Conservation (phyloP, 1,140 invertebrate species). For the Parapsyche elsis region DNA sequence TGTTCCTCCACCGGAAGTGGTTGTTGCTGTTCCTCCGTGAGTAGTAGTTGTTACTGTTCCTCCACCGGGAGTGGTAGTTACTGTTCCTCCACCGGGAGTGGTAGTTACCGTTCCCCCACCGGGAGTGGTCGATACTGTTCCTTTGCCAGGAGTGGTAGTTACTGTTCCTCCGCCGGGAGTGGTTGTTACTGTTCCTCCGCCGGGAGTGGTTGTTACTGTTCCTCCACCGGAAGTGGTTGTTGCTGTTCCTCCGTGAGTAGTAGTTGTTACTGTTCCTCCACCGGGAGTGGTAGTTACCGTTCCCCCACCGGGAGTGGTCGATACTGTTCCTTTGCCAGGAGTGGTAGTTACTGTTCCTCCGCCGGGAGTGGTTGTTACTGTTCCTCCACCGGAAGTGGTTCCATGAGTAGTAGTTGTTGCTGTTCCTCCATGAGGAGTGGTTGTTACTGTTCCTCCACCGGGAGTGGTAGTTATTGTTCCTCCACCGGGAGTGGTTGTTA, state of each 20-base stretch:
- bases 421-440: not conserved
- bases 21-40: not conserved
- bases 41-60: not conserved
- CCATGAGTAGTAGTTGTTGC: not conserved
- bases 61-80: not conserved
- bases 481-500: not conserved
- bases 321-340: not conserved
- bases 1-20: not conserved
- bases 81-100: no score
- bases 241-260: not conserved
- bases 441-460: not conserved
- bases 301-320: no score
- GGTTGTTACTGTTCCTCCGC: no score
- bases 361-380: not conserved
- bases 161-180: no score
- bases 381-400: not conserved
- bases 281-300: no score
- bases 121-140: no score
- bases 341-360: not conserved
- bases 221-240: slow-evolving; percentile 5
- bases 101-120: no score
- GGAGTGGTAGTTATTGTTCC: not conserved
- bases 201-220: not conserved
- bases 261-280: not conserved
- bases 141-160: no score